Percentiles rank a stretch among this genome's conserved stretches.
Evolutionary conservation across 2,797 vertebrate species (phyloP).

Genomic region (Chelonia mydas): DNA sequence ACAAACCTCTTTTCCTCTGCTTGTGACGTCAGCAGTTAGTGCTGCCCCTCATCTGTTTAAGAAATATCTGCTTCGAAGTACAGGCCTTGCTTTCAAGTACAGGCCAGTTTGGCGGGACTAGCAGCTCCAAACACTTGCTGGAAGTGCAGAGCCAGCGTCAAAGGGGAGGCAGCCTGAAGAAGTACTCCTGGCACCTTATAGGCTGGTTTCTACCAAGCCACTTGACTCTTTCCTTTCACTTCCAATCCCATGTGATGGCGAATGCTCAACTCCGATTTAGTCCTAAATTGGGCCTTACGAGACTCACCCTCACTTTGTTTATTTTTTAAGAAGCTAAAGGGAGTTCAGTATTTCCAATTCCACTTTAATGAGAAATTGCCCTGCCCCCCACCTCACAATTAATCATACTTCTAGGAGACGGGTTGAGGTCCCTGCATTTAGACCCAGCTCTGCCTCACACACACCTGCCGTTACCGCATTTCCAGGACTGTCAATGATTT

Average conservation of each 20-base stretch:
- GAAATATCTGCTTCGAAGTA: not conserved
- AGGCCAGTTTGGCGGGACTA: not conserved
- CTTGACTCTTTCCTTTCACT: not conserved
- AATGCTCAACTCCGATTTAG: not conserved
- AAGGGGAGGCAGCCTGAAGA: fast-evolving
- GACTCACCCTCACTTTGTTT: not conserved
- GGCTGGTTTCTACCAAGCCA: not conserved
- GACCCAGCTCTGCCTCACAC: fast-evolving
- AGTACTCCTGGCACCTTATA: fast-evolving
- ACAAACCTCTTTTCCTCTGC: not conserved
- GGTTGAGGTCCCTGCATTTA: not conserved
- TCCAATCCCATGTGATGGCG: not conserved
- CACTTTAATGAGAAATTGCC: not conserved
- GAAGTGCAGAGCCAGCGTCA: fast-evolving
- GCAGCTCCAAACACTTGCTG: not conserved
- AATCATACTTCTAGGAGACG: fast-evolving
- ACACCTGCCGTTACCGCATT: fast-evolving
- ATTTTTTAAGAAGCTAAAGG: not conserved
- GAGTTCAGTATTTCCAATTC: not conserved
- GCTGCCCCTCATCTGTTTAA: not conserved
- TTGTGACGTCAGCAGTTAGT: not conserved
- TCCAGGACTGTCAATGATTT: conserved; percentile 48
- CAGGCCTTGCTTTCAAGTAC: not conserved
- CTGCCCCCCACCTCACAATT: not conserved
- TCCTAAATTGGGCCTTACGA: not conserved